Evolutionary conservation across 1,140 invertebrate genomes (phyloP).

Genomic region (Drosophila aff.): DNA sequence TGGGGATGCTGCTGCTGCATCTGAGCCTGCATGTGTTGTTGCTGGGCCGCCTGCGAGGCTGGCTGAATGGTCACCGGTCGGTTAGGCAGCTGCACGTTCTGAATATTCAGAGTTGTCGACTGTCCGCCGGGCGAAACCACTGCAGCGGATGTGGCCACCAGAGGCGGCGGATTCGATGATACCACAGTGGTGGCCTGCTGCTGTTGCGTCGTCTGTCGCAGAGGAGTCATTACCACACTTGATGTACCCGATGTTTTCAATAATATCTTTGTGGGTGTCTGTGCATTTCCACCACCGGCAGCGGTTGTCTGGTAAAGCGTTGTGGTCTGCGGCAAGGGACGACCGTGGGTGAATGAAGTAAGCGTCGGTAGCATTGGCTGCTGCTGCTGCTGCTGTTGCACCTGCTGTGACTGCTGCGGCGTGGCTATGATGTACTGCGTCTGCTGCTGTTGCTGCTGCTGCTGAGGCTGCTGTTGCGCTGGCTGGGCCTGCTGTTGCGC

Average conservation of each 20-base stretch:
- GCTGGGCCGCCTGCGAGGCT: conserved; percentile 81
- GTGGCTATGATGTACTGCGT: conserved; percentile 64
- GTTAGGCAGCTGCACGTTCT: conserved; percentile 82
- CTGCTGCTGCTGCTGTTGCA: conserved; percentile 74
- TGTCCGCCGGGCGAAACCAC: conserved; percentile 55
- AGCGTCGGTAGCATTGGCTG: conserved; percentile 68
- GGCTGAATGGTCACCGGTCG: conserved; percentile 83
- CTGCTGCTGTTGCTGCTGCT: conserved; percentile 40
- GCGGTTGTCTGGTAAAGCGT: conserved; percentile 76
- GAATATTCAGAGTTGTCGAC: conserved; percentile 79
- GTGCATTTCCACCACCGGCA: conserved; percentile 34
- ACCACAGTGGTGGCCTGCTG: conserved; percentile 63
- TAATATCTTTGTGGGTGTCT: conserved; percentile 79
- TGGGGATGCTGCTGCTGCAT: conserved; percentile 76
- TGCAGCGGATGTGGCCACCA: conserved; percentile 74
- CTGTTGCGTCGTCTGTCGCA: conserved; percentile 53
- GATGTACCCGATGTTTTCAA: conserved; percentile 76
- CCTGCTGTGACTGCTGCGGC: conserved; percentile 61
- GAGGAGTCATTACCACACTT: conserved; percentile 75
- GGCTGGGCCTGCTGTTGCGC: conserved; percentile 41
- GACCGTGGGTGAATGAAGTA: conserved; percentile 75
- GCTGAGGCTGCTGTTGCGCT: conserved; percentile 19
- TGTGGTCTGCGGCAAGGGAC: conserved; percentile 66
- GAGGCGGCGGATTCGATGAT: conserved; percentile 71
- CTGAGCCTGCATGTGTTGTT: conserved; percentile 81